Percentiles rank a stretch among this genome's conserved stretches.
phyloP scores from a whole-genome alignment of 1,140 invertebrate genomes.

The Drosophila novamexicana region DNA sequence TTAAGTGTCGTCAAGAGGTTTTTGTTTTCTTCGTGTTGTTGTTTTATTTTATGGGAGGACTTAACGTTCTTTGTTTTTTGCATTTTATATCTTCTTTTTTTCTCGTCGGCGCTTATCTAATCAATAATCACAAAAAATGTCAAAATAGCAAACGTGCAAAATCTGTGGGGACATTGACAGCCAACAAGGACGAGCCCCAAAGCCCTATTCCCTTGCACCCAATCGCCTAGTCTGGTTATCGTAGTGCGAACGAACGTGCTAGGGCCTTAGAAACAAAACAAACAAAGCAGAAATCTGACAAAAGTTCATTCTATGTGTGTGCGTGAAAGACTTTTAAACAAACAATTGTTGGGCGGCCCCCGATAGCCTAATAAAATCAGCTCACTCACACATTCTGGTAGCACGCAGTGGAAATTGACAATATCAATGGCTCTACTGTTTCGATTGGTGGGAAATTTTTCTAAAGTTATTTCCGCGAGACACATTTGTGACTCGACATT shows the following conservation, averaged over 20 bases:
- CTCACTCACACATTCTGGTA: slow-evolving; percentile 26
- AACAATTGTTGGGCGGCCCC: slow-evolving; percentile 62
- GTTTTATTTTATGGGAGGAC: slow-evolving; percentile 43
- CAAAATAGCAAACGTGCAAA: slow-evolving; percentile 81
- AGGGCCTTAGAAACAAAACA: slow-evolving; percentile 29
- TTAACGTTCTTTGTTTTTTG: slow-evolving; percentile 57
- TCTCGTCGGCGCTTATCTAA: slow-evolving; percentile 62
- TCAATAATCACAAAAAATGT: slow-evolving; percentile 79
- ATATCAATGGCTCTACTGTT: slow-evolving; percentile 40
- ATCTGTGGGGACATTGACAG: slow-evolving; percentile 70
- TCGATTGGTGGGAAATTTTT: slow-evolving; percentile 28
- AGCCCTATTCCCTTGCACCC: background rate
- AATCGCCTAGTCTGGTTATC: slow-evolving; percentile 17
- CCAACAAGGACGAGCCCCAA: slow-evolving; percentile 33
- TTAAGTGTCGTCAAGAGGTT: slow-evolving; percentile 69
- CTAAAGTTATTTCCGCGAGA: slow-evolving; percentile 12
- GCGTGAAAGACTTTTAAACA: slow-evolving; percentile 75
- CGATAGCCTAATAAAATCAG: slow-evolving; percentile 71
- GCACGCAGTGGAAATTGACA: slow-evolving; percentile 28
- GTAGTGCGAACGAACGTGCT: slow-evolving; percentile 59
- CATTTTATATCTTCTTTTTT: slow-evolving; percentile 28
- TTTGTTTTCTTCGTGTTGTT: slow-evolving; percentile 26
- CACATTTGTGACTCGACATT: background rate
- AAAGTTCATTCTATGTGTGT: slow-evolving; percentile 43
- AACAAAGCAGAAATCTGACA: slow-evolving; percentile 45